phyloP scores from a whole-genome alignment of 2,888 invertebrate genomes.

The Nudaria mundana region DNA sequence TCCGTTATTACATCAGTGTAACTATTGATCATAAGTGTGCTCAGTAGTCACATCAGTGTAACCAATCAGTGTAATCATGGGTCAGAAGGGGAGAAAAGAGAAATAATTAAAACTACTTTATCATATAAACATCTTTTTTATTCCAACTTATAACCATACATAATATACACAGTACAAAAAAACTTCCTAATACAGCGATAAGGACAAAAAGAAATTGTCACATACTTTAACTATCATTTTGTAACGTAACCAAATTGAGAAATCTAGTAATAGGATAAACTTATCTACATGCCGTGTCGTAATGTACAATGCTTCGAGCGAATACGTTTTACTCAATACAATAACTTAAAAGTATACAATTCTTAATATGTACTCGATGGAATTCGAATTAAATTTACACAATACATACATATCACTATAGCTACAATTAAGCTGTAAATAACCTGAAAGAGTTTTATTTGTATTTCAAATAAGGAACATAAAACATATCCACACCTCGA shows the following conservation, averaged over 20 bases:
- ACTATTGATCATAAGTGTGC: too few species aligned
- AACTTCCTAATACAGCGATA: slow-evolving; percentile 82
- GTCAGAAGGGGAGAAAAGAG: too few species aligned
- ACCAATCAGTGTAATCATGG: too few species aligned
- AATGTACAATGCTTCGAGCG: slow-evolving; percentile 81
- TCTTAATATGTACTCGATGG: slow-evolving; percentile 81
- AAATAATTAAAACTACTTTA: slow-evolving; percentile 43
- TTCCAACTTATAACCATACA: slow-evolving; percentile 88
- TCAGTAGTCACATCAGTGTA: too few species aligned
- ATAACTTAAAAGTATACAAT: slow-evolving; percentile 79
- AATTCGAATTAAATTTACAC: slow-evolving; percentile 80
- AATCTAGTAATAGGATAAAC: slow-evolving; percentile 78
- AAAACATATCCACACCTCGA: slow-evolving; percentile 78
- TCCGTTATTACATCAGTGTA: too few species aligned
- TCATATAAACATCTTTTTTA: slow-evolving; percentile 81
- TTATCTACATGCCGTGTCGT: slow-evolving; percentile 77
- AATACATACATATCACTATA: slow-evolving; percentile 79
- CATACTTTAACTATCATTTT: slow-evolving; percentile 70
- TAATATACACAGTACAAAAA: slow-evolving; percentile 92
- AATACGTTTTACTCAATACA: slow-evolving; percentile 75
- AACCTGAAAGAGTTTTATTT: slow-evolving; percentile 76
- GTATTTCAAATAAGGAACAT: slow-evolving; percentile 81
- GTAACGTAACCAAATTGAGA: slow-evolving; percentile 77
- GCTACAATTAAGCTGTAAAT: slow-evolving; percentile 77
- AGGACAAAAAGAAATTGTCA: slow-evolving; percentile 79